Base-by-base conservation (phyloP, 2,113 vertebrate species). In the Vidua macroura region DNA sequence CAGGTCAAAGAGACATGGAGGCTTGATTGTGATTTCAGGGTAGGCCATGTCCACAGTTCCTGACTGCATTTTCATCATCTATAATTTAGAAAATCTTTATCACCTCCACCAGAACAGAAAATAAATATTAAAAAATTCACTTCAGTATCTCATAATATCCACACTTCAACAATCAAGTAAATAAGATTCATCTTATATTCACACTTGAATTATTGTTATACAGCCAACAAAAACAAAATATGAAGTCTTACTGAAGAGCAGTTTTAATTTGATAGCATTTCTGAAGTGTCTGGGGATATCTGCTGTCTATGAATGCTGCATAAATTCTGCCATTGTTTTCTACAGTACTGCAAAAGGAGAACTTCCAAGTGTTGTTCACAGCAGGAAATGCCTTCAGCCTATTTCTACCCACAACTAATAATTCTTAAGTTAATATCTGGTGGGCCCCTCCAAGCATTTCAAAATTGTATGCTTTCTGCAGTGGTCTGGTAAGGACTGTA, bases 351-450 rank as follows among this genome's bases (percentile, higher is more conserved):
- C 86, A 85, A 59, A 95, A 94, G 56, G 80, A 92, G 74, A 96
- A 91, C 88, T 79, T 96, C 84, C 82, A 94, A 92, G 85, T 82
- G 94, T 82, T 8, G 23, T 66, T 52, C 91, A 74, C 44, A 96
- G 93, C 81, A 95, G 89, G 84, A 97, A 96, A 96, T 96, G 87
- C 75, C 95, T 97, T 95, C 66, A 83, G 72, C 64, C 83, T 89
- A 94, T 92, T 92, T 88, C 96, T 96, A 89, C 86, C 70, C 95
- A 96, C 95, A 97, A 96, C 90, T 84, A 96, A 95, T 93, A 97
- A 97, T 86, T 96, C 91, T 96, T 91, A 91, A 95, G 81, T 92
- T 96, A 96, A 88, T 93, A 95, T 94, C 77, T 88, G 44, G 19
- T 91, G 80, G 77, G 60, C 66, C 75, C 16, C 82, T 94, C 86